Evolutionary conservation across 2,113 vertebrate species (phyloP).

Genomic region (Heterotilapia buettikoferi): DNA sequence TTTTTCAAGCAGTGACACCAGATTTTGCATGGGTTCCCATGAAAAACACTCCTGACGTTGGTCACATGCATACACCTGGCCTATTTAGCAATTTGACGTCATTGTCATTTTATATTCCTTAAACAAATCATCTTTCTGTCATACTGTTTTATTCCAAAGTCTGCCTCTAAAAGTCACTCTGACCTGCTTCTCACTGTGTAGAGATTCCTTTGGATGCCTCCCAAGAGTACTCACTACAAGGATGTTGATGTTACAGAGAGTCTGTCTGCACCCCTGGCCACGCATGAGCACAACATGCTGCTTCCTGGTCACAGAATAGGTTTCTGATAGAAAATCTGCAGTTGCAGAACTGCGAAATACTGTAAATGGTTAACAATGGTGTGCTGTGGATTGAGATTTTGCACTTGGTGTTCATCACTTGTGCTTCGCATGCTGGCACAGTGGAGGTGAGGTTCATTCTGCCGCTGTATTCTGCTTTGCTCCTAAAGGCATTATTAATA

Average conservation of each 20-base stretch:
- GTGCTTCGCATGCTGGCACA: background rate
- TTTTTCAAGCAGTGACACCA: background rate
- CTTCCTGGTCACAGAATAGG: background rate
- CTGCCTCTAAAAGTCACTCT: background rate
- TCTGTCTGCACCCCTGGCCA: background rate
- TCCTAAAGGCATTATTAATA: background rate
- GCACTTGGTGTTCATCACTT: background rate
- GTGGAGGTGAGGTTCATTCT: background rate
- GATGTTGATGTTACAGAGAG: background rate
- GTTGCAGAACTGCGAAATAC: background rate
- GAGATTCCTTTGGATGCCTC: background rate
- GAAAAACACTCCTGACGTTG: background rate
- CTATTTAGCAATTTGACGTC: background rate
- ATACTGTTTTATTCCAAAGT: background rate
- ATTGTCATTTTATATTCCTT: background rate
- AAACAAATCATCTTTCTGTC: background rate
- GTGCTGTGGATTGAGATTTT: background rate
- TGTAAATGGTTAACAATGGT: background rate
- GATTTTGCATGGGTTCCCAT: background rate
- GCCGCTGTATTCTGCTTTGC: background rate
- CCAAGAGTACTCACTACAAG: slow-evolving; percentile 3
- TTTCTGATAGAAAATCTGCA: background rate
- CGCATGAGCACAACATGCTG: background rate
- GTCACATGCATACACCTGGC: background rate
- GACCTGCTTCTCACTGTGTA: background rate